phyloP scores from a whole-genome alignment of 2,888 invertebrate genomes.

The Ectemnius cavifrons region DNA sequence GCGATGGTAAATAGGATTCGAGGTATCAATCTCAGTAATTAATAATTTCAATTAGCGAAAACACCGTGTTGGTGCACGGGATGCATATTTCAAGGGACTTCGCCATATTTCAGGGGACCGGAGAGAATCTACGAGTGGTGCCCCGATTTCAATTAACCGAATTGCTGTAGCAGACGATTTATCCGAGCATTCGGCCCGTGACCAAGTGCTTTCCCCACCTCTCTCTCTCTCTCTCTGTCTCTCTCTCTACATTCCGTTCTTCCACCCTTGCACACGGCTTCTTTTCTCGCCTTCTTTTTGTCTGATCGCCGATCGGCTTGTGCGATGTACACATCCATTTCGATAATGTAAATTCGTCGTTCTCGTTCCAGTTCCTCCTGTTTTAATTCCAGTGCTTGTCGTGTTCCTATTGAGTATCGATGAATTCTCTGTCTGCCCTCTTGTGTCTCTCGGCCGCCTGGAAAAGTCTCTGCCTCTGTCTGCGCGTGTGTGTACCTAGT shows the following conservation, averaged over 20 bases:
- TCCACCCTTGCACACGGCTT: background rate
- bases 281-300: constrained; percentile 1
- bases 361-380: constrained; percentile 4
- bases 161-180: constrained; percentile 53
- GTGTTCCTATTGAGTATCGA: background rate
- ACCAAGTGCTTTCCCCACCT: background rate
- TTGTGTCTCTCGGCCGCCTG: too few relatives aligned
- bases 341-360: constrained; percentile 50
- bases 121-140: constrained; percentile 33
- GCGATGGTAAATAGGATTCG: too few relatives aligned
- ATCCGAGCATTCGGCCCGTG: constrained; percentile 1
- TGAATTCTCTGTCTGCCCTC: too few relatives aligned
- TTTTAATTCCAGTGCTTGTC: constrained; percentile 13
- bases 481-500: too few relatives aligned
- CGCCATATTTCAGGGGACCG: constrained; percentile 38
- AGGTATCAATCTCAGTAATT: constrained; percentile 45
- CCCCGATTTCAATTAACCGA: constrained; percentile 58
- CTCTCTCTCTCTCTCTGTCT: background rate
- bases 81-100: constrained; percentile 18
- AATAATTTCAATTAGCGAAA: constrained; percentile 56
- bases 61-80: constrained; percentile 9
- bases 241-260: background rate
- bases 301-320: constrained; percentile 31
- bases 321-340: constrained; percentile 52
- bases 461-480: too few relatives aligned